Conservation (phyloP, 2,113 vertebrate genomes). For the Myotis brandtii region DNA sequence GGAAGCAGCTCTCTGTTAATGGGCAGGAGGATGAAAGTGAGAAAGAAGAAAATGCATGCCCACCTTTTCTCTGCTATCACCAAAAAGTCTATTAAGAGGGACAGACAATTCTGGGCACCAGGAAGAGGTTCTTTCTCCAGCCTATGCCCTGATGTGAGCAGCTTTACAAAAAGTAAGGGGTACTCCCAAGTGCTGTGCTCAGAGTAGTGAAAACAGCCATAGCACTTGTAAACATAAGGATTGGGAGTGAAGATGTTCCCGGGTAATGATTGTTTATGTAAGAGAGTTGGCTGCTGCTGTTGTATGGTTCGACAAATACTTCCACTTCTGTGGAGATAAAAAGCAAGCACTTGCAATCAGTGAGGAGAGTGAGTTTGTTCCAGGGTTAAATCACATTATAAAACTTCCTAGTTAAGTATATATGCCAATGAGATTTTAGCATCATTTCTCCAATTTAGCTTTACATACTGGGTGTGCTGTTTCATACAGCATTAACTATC, state of each 20-base stretch:
- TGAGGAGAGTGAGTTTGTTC: slow-evolving; percentile 45
- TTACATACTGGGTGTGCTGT: slow-evolving; percentile 81
- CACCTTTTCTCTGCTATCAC: background rate
- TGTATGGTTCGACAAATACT: slow-evolving; percentile 61
- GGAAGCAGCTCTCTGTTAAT: background rate
- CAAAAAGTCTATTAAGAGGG: background rate
- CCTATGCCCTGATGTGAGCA: slow-evolving; percentile 23
- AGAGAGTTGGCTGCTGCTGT: slow-evolving; percentile 60
- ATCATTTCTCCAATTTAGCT: slow-evolving; percentile 80
- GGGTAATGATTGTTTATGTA: slow-evolving; percentile 63
- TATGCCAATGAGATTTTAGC: slow-evolving; percentile 65
- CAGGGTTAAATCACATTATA: slow-evolving; percentile 44
- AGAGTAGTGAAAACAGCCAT: background rate
- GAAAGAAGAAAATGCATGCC: background rate
- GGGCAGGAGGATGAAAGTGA: background rate
- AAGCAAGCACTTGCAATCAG: slow-evolving; percentile 66
- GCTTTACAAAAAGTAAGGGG: slow-evolving; percentile 18
- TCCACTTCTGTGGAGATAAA: slow-evolving; percentile 74
- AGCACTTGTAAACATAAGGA: slow-evolving; percentile 73
- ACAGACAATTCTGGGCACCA: slow-evolving; percentile 39
- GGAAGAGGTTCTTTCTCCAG: slow-evolving; percentile 52
- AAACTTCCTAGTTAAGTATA: slow-evolving; percentile 84
- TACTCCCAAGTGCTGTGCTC: slow-evolving; percentile 48
- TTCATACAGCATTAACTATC: slow-evolving; percentile 80
- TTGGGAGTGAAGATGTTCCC: background rate